Evolutionary conservation across 1,140 invertebrate genomes (phyloP).

Genomic region (Tetragonula clypearis): DNA sequence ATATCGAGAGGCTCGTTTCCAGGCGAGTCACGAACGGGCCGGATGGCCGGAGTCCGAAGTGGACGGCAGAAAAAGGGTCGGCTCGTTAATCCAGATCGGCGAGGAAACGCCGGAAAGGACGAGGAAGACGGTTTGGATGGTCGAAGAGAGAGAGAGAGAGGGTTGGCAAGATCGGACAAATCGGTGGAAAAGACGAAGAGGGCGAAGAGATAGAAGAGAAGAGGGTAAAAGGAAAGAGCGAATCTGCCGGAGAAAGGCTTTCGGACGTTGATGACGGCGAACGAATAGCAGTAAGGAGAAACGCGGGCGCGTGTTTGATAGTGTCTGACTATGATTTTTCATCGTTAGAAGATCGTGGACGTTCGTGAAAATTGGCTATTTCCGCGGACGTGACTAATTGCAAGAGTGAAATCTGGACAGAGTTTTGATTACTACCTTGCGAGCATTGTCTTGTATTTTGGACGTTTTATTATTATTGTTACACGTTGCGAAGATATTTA

Average conservation of each 20-base stretch:
- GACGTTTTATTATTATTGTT: too few relatives aligned
- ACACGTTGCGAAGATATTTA: too few relatives aligned
- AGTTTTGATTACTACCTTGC: too few relatives aligned
- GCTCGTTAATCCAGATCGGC: constrained; percentile 68
- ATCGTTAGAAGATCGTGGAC: too few relatives aligned
- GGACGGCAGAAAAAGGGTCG: constrained; percentile 57
- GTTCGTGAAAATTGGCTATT: too few relatives aligned
- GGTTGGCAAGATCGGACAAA: not conserved
- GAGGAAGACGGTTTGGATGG: not conserved
- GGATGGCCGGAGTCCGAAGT: constrained; percentile 56
- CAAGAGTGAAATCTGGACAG: too few relatives aligned
- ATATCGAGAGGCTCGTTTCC: constrained; percentile 54
- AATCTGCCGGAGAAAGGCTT: not conserved
- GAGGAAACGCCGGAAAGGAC: constrained; percentile 48
- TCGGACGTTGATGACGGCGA: constrained; percentile 27
- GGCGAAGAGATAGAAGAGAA: not conserved
- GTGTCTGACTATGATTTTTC: too few relatives aligned
- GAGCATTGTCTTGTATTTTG: too few relatives aligned
- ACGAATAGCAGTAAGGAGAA: constrained; percentile 1
- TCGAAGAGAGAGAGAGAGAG: not conserved
- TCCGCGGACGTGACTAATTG: too few relatives aligned
- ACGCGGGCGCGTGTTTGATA: not conserved
- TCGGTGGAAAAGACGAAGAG: constrained; percentile 11
- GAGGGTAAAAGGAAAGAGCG: not conserved
- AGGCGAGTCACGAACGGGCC: constrained; percentile 62